phyloP scores from a whole-genome alignment of 2,888 invertebrate species.

The Hyposoter dolosus region DNA sequence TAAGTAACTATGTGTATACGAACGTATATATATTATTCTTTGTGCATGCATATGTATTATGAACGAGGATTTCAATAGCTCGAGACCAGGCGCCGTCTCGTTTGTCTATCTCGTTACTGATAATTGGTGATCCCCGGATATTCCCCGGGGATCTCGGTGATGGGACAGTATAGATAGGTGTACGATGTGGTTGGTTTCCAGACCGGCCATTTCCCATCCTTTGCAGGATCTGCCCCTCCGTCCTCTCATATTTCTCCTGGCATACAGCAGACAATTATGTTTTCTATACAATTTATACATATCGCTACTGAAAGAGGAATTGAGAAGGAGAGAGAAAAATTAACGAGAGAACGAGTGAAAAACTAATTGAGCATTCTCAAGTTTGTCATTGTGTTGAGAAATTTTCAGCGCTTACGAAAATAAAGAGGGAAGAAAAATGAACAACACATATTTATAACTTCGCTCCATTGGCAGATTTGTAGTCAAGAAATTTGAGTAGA shows the following conservation, averaged over 20 bases:
- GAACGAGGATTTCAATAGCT: slow-evolving; percentile 53
- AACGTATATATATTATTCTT: not conserved
- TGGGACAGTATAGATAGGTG: slow-evolving; percentile 37
- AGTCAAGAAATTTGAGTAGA: not conserved
- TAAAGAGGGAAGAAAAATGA: not conserved
- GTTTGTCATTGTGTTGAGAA: not conserved
- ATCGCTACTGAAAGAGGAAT: not conserved
- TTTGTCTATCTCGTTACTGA: slow-evolving; percentile 66
- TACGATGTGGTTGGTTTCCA: slow-evolving; percentile 47
- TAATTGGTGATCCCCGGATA: slow-evolving; percentile 63
- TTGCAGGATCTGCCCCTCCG: not conserved
- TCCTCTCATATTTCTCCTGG: slow-evolving; percentile 8
- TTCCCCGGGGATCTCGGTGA: slow-evolving; percentile 60
- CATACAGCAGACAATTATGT: slow-evolving; percentile 22
- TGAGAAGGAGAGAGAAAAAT: not conserved
- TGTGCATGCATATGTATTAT: not conserved
- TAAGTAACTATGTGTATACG: not conserved
- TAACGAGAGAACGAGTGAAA: not conserved
- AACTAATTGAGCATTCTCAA: not conserved
- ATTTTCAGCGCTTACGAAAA: not conserved
- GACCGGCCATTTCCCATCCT: slow-evolving; percentile 23
- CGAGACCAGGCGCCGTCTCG: slow-evolving; percentile 58
- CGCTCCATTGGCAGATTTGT: not conserved
- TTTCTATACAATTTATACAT: slow-evolving; percentile 20
- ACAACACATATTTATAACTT: not conserved